Evolutionary conservation across 2,888 invertebrate genomes (phyloP).

Genomic region (Teleogryllus oceanicus): DNA sequence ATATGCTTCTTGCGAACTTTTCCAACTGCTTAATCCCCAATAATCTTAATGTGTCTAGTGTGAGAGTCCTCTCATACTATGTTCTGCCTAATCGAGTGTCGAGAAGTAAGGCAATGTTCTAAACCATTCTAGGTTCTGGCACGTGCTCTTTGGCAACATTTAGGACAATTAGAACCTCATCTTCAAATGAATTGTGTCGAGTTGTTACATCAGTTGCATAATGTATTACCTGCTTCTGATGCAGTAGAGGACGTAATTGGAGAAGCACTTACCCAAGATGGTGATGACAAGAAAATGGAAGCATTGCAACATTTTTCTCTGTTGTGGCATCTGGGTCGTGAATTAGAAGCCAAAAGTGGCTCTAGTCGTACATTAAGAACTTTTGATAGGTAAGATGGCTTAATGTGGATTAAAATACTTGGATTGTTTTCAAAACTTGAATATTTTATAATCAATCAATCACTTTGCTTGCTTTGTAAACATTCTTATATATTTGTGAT

Average conservation of each 20-base stretch:
- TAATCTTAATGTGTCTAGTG: too few relatives aligned
- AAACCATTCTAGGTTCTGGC: conserved; percentile 54
- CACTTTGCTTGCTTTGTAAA: too few relatives aligned
- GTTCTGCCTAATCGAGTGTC: neutral
- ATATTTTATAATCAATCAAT: too few relatives aligned
- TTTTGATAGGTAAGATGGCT: conserved; percentile 56
- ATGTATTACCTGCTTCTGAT: conserved; percentile 57
- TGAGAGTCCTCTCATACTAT: too few relatives aligned
- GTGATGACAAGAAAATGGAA: conserved; percentile 47
- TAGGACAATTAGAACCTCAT: conserved; percentile 56
- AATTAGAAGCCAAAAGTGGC: conserved; percentile 56
- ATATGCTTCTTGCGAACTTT: too few relatives aligned
- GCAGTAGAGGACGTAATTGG: conserved; percentile 71
- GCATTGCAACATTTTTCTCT: conserved; percentile 63
- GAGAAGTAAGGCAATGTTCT: neutral
- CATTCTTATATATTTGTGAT: too few relatives aligned
- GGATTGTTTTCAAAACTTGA: too few relatives aligned
- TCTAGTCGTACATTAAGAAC: conserved; percentile 51
- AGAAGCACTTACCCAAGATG: conserved; percentile 30
- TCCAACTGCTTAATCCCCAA: too few relatives aligned
- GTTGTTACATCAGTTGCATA: conserved; percentile 73
- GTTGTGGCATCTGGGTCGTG: conserved; percentile 75
- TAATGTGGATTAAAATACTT: too few relatives aligned
- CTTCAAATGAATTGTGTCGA: conserved; percentile 63
- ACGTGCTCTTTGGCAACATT: conserved; percentile 67